Evolutionary conservation across 30 jellyfish, hydroid and myxozoan genomes (phyloP).

Genomic region (Aurelia sp.): DNA sequence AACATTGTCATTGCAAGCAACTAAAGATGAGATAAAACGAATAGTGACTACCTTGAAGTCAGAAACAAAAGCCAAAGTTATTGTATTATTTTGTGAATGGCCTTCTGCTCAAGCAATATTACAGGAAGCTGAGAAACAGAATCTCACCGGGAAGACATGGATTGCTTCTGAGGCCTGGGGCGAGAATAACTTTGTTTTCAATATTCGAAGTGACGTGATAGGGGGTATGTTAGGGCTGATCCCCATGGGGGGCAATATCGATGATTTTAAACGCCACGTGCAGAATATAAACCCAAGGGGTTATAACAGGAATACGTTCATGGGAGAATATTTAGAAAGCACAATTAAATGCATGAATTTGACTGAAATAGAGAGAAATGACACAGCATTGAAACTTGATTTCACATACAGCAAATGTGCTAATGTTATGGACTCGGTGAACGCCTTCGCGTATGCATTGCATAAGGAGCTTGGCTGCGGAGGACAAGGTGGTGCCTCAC

Average conservation of each 20-base stretch:
- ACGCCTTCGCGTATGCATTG: slow-evolving; percentile 66
- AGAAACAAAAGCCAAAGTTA: slow-evolving; percentile 53
- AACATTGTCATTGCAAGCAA: slow-evolving; percentile 23
- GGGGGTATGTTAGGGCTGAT: slow-evolving; percentile 76
- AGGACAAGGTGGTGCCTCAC: background rate
- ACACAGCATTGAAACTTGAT: slow-evolving; percentile 14
- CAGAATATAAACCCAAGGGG: slow-evolving; percentile 22
- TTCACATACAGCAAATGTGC: slow-evolving; percentile 52
- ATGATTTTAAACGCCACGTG: slow-evolving; percentile 27
- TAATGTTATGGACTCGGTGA: slow-evolving; percentile 72
- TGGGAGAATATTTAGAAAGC: slow-evolving; percentile 38
- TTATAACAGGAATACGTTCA: slow-evolving; percentile 34
- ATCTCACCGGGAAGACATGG: slow-evolving; percentile 72
- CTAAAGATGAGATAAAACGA: slow-evolving; percentile 31
- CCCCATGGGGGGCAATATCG: slow-evolving; percentile 51
- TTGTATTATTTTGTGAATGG: slow-evolving; percentile 65
- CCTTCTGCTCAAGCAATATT: slow-evolving; percentile 66
- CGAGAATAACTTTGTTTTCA: slow-evolving; percentile 41
- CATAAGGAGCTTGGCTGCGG: slow-evolving; percentile 64
- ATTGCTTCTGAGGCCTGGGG: slow-evolving; percentile 88
- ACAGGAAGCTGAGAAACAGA: slow-evolving; percentile 71
- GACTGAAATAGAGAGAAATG: background rate
- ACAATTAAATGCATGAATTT: slow-evolving; percentile 32
- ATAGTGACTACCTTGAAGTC: slow-evolving; percentile 46
- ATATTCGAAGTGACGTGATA: slow-evolving; percentile 36